phyloP scores from a whole-genome alignment of 1,140 invertebrate genomes.

The Zelostemma sp. region DNA sequence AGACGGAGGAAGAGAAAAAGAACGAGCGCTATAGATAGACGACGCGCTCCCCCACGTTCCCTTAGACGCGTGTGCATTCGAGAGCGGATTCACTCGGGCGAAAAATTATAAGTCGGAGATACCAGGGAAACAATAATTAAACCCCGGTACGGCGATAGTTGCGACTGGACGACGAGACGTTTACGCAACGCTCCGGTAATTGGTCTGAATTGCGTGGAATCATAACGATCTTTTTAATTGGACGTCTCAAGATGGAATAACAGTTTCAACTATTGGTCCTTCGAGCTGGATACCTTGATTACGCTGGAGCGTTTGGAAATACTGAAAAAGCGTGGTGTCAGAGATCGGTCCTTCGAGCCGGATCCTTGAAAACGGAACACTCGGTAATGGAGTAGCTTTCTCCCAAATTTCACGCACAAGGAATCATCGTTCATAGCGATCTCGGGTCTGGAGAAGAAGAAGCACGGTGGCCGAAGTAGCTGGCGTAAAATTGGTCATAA shows the following conservation, averaged over 20 bases:
- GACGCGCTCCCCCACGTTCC: slow-evolving; percentile 16
- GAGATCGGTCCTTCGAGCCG: too few relatives aligned
- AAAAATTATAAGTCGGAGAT: slow-evolving; percentile 42
- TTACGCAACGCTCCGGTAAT: neutral
- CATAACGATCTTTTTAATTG: neutral
- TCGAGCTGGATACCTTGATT: slow-evolving; percentile 28
- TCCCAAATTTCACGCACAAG: neutral
- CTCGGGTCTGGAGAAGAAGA: neutral
- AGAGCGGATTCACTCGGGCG: slow-evolving; percentile 27
- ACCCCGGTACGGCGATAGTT: neutral
- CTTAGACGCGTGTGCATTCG: slow-evolving; percentile 30
- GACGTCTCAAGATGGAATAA: neutral
- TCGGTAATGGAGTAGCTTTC: too few relatives aligned
- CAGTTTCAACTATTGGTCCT: too few relatives aligned
- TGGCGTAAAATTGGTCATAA: slow-evolving; percentile 4
- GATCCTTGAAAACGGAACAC: too few relatives aligned
- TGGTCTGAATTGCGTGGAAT: neutral
- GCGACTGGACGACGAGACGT: neutral
- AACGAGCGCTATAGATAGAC: slow-evolving; percentile 51
- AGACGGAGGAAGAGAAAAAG: neutral
- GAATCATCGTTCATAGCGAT: neutral
- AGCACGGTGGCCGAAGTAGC: neutral
- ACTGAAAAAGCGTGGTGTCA: neutral
- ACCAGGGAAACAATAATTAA: slow-evolving; percentile 34
- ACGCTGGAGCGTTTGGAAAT: slow-evolving; percentile 27